Evolutionary conservation across 2,113 vertebrate species (phyloP).

Genomic region (Irena cyanogastra): DNA sequence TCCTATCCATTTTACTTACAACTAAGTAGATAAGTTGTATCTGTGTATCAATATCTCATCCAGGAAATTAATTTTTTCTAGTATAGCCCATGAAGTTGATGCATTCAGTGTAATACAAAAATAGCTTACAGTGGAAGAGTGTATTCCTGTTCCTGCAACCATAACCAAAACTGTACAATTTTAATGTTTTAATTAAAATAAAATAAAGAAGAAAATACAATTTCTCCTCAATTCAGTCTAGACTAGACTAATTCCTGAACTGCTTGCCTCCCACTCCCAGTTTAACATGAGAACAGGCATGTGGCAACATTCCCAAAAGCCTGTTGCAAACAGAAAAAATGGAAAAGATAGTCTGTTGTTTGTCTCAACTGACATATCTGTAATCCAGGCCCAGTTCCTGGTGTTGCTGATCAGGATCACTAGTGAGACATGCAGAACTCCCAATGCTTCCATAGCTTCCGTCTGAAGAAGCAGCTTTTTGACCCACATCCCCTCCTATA

Average conservation of each 20-base stretch:
- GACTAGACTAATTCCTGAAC: neutral
- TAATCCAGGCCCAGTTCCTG: neutral
- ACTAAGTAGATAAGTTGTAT: neutral
- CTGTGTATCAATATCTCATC: neutral
- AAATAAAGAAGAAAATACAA: neutral
- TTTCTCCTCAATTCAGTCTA: neutral
- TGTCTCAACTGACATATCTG: neutral
- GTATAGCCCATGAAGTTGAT: neutral
- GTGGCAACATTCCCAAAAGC: neutral
- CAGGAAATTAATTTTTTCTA: neutral
- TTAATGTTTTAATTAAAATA: neutral
- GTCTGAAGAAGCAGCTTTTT: neutral
- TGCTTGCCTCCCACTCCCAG: neutral
- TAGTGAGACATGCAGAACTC: neutral
- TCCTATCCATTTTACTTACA: neutral
- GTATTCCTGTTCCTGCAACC: neutral
- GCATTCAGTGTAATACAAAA: neutral
- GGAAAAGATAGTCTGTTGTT: neutral
- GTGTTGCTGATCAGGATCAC: neutral
- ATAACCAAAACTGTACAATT: neutral
- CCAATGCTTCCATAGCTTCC: neutral
- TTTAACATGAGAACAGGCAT: neutral
- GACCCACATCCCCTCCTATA: neutral
- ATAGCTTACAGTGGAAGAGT: neutral
- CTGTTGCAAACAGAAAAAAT: neutral